A percentile compares a stretch with the other conserved stretches of the same genome.
Conservation (phyloP, 1,140 invertebrate genomes). For the Pseudomyrmex sp. region DNA sequence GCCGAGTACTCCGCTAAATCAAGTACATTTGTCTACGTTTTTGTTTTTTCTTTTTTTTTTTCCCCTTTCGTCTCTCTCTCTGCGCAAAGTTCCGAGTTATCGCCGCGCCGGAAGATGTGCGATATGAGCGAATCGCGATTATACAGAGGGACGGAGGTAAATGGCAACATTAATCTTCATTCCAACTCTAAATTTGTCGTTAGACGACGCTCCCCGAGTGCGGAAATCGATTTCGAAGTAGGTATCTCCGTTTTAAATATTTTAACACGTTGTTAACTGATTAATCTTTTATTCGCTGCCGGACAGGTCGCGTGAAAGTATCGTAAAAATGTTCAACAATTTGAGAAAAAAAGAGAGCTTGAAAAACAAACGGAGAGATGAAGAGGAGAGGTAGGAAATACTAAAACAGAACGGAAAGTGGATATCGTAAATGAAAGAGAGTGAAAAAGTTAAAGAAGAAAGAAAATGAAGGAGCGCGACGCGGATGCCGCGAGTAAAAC, state of each 20-base stretch:
- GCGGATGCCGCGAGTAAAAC: background rate
- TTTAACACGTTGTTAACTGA: slow-evolving; percentile 1
- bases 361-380: slow-evolving; percentile 1
- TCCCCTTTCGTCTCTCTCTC: no score
- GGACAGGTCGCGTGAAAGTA: background rate
- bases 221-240: background rate
- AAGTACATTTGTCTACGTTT: slow-evolving; percentile 31
- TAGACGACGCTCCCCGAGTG: background rate
- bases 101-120: background rate
- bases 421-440: slow-evolving; percentile 29
- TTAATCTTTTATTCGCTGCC: background rate
- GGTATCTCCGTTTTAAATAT: background rate
- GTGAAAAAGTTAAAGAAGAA: slow-evolving; percentile 32
- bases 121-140: background rate
- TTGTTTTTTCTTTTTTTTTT: slow-evolving; percentile 8
- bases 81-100: slow-evolving; percentile 9
- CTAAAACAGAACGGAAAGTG: slow-evolving; percentile 1
- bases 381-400: slow-evolving; percentile 20
- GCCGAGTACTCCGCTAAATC: slow-evolving; percentile 45
- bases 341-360: slow-evolving; percentile 6
- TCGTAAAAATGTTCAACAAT: background rate
- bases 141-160: background rate
- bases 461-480: background rate
- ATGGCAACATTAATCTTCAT: slow-evolving; percentile 8
- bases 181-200: background rate